Evolutionary conservation across 2,113 vertebrate species (phyloP).

Genomic region (Scomber japonicus): DNA sequence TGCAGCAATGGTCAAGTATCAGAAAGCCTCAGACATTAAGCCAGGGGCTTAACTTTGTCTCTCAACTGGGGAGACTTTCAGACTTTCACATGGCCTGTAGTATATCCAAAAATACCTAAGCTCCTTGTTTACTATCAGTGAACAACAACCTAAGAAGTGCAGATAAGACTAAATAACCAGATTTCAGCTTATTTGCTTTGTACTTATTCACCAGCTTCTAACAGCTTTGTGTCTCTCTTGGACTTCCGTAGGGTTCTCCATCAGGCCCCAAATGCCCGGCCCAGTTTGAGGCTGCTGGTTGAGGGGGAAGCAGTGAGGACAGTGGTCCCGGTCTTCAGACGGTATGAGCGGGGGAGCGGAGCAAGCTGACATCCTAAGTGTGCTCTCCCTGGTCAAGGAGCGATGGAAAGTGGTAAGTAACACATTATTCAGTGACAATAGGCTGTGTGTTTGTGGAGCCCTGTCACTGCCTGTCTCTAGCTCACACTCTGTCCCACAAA

Average conservation of each 20-base stretch:
- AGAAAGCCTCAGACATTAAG: slow-evolving; percentile 31
- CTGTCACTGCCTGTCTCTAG: slow-evolving; percentile 46
- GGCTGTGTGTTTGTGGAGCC: slow-evolving; percentile 42
- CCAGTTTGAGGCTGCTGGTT: slow-evolving; percentile 51
- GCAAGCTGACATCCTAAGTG: slow-evolving; percentile 95
- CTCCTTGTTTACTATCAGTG: background rate
- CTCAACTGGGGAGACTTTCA: slow-evolving; percentile 11
- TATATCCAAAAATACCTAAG: background rate
- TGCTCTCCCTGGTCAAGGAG: slow-evolving; percentile 96
- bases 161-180: background rate
- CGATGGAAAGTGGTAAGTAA: slow-evolving; percentile 99
- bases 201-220: background rate
- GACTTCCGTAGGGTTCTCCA: slow-evolving; percentile 54
- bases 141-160: background rate
- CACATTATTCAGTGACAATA: slow-evolving; percentile 37
- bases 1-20: slow-evolving; percentile 50
- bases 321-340: slow-evolving; percentile 75
- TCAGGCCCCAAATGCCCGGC: slow-evolving; percentile 73
- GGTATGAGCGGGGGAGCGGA: slow-evolving; percentile 96
- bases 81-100: background rate
- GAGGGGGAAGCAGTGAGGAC: slow-evolving; percentile 68
- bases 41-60: slow-evolving; percentile 19
- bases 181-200: background rate
- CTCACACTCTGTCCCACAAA: slow-evolving; percentile 29
- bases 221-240: slow-evolving; percentile 28